Evolutionary conservation across 1,140 invertebrate genomes (phyloP), one percentile per base, ranked within the genome.

Genomic region (Drosophila seguyi): DNA sequence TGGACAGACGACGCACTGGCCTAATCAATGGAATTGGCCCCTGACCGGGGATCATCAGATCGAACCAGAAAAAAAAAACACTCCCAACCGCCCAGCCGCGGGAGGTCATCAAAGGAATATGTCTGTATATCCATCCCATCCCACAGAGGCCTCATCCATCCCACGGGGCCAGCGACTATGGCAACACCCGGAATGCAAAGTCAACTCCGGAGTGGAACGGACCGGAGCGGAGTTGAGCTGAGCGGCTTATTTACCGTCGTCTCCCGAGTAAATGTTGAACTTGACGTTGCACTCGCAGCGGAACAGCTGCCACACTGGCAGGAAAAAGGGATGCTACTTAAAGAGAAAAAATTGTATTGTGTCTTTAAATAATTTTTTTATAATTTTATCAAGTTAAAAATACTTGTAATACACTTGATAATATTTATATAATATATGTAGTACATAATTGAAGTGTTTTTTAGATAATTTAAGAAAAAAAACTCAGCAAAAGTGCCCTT

Each of bases 151-250:
- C 60, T 52, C 42, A 27, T 67, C 25, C 36, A 45, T 50, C 22
- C 39, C 34, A 44, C 18, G 50, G 50, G 50, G 6, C 16, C 27
- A 4, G 48, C 11, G 48, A 18, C 48, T 34, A 50, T 50, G 48
- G 48, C n/a, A 50, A 41, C 34, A 42, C 22, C 53, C 74, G 50
- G 56, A 75, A 79, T 76, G 78, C 76, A 80, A 66, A 67, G 79
- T 79, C 79, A 78, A 78, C 45, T 45, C 53, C 38, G 45, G 60
- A 50, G 57, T 38, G 41, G 45, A 66, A 53, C 45, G 31, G 52
- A 65, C 52, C 47, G 50, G 50, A 25, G 10, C 27, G 38, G 52
- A 50, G 57, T 41, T 29, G 45, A 66, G 52, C 53, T 27, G 45
- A 66, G 58, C 53, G 50, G 52, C 55, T 65, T 76, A 65, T 73